phyloP scores from a whole-genome alignment of 2,797 vertebrate species.

The Eulemur albifrons region DNA sequence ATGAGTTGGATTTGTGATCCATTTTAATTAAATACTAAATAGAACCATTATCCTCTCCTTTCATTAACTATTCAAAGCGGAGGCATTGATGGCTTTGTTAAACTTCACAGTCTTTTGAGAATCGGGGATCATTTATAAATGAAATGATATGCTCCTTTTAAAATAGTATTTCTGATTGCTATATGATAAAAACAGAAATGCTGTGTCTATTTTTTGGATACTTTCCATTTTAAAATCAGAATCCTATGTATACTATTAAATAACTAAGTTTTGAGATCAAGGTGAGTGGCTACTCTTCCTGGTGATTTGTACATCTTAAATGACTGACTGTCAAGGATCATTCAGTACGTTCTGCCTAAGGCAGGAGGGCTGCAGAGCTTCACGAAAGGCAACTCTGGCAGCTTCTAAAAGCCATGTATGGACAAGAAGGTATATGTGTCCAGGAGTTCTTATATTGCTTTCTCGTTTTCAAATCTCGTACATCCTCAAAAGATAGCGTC shows the following conservation, averaged over 20 bases:
- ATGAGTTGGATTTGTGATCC: not conserved
- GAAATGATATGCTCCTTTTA: not conserved
- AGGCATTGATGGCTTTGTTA: not conserved
- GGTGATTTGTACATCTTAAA: not conserved
- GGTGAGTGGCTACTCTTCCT: not conserved
- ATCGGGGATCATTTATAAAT: not conserved
- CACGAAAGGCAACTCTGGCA: accelerated
- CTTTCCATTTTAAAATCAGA: constrained; percentile 23
- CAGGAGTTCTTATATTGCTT: not conserved
- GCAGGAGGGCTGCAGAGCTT: not conserved
- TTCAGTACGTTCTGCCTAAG: not conserved
- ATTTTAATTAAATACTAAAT: not conserved
- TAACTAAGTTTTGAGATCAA: not conserved
- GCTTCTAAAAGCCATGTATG: not conserved
- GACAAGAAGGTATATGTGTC: not conserved
- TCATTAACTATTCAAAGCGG: not conserved
- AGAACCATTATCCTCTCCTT: not conserved
- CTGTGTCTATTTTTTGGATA: not conserved
- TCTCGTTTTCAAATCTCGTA: constrained; percentile 30
- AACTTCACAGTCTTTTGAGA: not conserved
- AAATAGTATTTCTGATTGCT: not conserved
- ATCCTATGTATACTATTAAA: accelerated
- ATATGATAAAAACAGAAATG: not conserved
- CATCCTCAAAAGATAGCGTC: constrained; percentile 44
- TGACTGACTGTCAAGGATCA: not conserved